A percentile compares a stretch with the other conserved stretches of the same genome.
Conservation (phyloP, 2,888 invertebrate species). For the Ochropleura plecta region DNA sequence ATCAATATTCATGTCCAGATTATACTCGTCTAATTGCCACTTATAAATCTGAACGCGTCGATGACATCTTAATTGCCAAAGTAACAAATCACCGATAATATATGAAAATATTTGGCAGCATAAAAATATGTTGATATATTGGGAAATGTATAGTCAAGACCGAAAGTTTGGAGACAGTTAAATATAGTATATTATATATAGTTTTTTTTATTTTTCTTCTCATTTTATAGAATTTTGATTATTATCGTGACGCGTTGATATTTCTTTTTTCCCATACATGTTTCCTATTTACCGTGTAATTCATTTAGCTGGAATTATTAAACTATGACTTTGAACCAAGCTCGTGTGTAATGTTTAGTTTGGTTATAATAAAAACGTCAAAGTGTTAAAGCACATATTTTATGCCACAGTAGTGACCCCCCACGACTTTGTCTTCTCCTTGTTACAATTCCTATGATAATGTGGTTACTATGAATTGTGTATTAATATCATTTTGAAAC, state of each 20-base stretch:
- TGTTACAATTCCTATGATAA: conserved; percentile 53
- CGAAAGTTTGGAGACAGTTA: conserved; percentile 18
- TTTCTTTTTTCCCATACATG: conserved; percentile 20
- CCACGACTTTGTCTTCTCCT: conserved; percentile 46
- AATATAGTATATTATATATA: too few species aligned
- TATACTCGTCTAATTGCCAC: conserved; percentile 86
- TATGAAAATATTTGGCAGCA: conserved; percentile 76
- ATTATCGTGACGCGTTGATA: conserved; percentile 3
- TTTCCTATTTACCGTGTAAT: conserved; percentile 18
- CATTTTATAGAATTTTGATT: conserved; percentile 14
- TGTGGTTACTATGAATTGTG: conserved; percentile 25
- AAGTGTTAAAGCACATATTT: conserved; percentile 35
- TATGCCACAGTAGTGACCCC: conserved; percentile 49
- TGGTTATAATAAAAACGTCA: conserved; percentile 36
- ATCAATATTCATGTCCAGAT: conserved; percentile 88
- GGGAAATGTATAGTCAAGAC: conserved; percentile 35
- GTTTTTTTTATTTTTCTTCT: conserved; percentile 7
- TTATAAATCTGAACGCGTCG: conserved; percentile 86
- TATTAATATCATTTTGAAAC: conserved; percentile 28
- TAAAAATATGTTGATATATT: conserved; percentile 55
- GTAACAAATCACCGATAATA: conserved; percentile 83
- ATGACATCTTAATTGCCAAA: conserved; percentile 88
- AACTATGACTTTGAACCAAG: conserved; percentile 28
- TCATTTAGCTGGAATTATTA: conserved; percentile 13
- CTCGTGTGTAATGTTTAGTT: conserved; percentile 17